These are phyloP conservation scores for Bostrychus sinensis DNA, from an alignment of 2,113 vertebrate genomes.

Conservation along the genomic window DNA sequence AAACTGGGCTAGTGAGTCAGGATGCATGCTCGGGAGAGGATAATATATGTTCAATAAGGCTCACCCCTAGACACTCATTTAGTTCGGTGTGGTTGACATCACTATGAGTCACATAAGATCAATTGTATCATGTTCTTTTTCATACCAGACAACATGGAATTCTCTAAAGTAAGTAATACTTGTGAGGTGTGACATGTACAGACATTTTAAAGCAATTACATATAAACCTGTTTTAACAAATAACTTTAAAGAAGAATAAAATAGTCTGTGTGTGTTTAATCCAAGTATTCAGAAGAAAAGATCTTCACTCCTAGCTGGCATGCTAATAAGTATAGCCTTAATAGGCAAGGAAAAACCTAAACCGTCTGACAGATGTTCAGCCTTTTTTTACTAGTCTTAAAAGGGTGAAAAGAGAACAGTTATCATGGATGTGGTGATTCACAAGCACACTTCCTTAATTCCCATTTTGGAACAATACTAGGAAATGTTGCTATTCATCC, in stretches of 20 bases:
- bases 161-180: too few relatives aligned
- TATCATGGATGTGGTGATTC: background rate
- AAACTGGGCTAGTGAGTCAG: constrained; percentile 65
- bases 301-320: background rate
- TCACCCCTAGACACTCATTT: constrained; percentile 27
- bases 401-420: background rate
- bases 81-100: constrained; percentile 31
- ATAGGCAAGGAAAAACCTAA: too few relatives aligned
- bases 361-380: too few relatives aligned
- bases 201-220: too few relatives aligned
- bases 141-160: too few relatives aligned
- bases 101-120: background rate
- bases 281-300: background rate
- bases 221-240: too few relatives aligned
- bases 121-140: background rate
- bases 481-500: background rate
- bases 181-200: too few relatives aligned
- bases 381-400: background rate
- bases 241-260: too few relatives aligned
- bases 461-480: background rate
- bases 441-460: background rate
- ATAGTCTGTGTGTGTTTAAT: too few relatives aligned
- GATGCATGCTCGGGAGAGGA: constrained; percentile 42
- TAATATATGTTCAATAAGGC: constrained; percentile 45
- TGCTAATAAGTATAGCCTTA: background rate